Evolutionary conservation across 1,140 invertebrate genomes (phyloP).

Genomic region (Lasioglossum baleicum): DNA sequence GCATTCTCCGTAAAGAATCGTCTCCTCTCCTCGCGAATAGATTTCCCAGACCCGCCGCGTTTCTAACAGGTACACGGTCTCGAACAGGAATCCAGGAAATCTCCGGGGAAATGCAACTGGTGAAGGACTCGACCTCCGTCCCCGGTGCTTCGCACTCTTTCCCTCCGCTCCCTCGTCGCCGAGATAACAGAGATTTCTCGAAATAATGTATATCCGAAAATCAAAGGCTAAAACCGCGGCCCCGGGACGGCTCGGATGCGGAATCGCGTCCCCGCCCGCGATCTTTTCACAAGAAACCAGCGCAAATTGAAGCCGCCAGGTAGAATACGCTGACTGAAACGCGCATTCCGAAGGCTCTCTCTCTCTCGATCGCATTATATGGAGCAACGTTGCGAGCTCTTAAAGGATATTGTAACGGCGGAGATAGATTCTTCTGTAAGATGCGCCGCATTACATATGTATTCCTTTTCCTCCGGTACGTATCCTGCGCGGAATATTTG

Average conservation of each 20-base stretch:
- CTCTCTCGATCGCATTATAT: conserved; percentile 1
- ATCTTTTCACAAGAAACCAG: not conserved
- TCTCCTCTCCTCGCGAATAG: not conserved
- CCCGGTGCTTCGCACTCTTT: no score
- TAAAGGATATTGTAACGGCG: conserved; percentile 16
- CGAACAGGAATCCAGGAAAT: not conserved
- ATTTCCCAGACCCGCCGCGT: not conserved
- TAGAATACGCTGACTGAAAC: conserved; percentile 10
- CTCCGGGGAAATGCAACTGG: not conserved
- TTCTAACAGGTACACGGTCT: conserved; percentile 1
- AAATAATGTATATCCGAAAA: conserved; percentile 13
- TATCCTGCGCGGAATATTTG: not conserved
- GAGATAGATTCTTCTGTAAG: conserved; percentile 14
- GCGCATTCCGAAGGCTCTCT: conserved; percentile 8
- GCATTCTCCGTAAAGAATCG: not conserved
- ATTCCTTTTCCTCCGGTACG: not conserved
- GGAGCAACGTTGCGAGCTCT: not conserved
- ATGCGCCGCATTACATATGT: not conserved
- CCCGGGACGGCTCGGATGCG: not conserved
- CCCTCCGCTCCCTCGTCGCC: not conserved
- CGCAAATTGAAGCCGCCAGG: conserved; percentile 12
- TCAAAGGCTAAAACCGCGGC: not conserved
- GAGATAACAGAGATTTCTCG: not conserved
- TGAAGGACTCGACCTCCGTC: not conserved
- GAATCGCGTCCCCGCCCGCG: conserved; percentile 4